A percentile compares a stretch with the other conserved stretches of the same genome.
Conservation (phyloP, 2,113 vertebrate species). For the Elaphurus davidianus region DNA sequence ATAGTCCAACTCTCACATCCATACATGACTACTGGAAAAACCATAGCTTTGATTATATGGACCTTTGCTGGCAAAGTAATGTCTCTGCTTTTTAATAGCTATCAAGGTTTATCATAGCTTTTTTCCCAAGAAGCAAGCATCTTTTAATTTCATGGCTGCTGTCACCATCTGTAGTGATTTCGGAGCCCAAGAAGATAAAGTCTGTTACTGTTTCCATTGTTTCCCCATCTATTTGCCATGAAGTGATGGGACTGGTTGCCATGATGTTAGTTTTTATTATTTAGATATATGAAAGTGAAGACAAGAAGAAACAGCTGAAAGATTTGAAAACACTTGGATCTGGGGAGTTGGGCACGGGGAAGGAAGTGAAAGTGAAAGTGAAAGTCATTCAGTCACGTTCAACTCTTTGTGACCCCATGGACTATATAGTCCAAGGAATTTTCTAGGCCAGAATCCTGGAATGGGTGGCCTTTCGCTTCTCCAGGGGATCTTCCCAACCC, state of each 20-base stretch:
- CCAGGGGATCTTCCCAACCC: neutral
- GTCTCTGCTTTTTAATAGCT: neutral
- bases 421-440: neutral
- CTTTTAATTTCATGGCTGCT: neutral
- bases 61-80: neutral
- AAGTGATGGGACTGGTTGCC: neutral
- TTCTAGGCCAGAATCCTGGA: neutral
- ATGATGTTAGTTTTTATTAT: neutral
- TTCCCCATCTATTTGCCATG: neutral
- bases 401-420: neutral
- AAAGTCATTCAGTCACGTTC: neutral
- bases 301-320: neutral
- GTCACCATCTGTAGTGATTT: neutral
- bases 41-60: neutral
- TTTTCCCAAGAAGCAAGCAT: neutral
- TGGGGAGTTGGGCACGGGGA: neutral
- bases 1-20: neutral
- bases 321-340: neutral
- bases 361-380: neutral
- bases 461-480: neutral
- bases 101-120: neutral
- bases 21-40: neutral
- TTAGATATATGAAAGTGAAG: neutral
- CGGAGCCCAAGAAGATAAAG: neutral
- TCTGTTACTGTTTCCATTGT: neutral